Percentiles rank a stretch among this genome's conserved stretches.
Evolutionary conservation across 2,113 vertebrate species (phyloP).

Genomic region (Mesitornis unicolor): DNA sequence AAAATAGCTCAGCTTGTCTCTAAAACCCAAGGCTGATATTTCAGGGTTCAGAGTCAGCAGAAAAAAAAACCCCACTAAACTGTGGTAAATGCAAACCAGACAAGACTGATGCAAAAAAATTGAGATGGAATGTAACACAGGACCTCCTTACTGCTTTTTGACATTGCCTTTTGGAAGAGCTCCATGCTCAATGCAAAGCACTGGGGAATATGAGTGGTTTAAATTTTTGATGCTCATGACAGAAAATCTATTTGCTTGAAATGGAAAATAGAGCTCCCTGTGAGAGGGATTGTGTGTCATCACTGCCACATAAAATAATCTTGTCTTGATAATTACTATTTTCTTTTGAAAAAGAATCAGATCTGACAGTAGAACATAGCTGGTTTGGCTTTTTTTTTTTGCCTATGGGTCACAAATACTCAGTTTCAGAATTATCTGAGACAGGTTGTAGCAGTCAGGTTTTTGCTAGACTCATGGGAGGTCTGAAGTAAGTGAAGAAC

Average conservation of each 20-base stretch:
- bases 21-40: not conserved
- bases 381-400: not conserved
- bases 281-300: not conserved
- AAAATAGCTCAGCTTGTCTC: not conserved
- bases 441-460: not conserved
- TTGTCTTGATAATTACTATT: not conserved
- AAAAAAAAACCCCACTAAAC: not conserved
- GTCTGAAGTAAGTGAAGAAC: not conserved
- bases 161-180: not conserved
- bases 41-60: not conserved
- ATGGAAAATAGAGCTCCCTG: not conserved
- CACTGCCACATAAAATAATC: not conserved
- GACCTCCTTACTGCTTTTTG: not conserved
- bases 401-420: not conserved
- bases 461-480: not conserved
- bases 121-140: not conserved
- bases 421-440: not conserved
- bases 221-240: not conserved
- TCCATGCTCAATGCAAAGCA: not conserved
- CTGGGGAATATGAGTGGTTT: not conserved
- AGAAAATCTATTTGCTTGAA: constrained; percentile 26
- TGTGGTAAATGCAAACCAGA: not conserved
- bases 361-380: not conserved
- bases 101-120: not conserved
- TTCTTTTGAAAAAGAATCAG: not conserved